These are phyloP conservation scores for Notamacropus eugenii DNA, from an alignment of 2,797 vertebrate species.

Conservation along the genomic window DNA sequence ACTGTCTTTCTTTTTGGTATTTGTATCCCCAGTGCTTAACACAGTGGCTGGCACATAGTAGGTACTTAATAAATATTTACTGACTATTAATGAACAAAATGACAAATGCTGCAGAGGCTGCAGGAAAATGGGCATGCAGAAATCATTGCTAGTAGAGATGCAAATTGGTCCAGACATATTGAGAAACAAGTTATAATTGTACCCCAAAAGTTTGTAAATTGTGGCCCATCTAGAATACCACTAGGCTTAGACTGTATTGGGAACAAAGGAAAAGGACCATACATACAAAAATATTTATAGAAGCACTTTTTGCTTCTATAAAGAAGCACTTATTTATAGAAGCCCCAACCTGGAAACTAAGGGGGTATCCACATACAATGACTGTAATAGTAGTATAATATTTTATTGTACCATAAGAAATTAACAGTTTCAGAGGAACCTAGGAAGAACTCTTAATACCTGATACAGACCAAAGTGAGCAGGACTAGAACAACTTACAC, in stretches of 20 bases:
- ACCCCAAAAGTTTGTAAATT: background rate
- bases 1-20: too few relatives aligned
- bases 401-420: background rate
- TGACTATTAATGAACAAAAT: background rate
- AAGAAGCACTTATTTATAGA: too few relatives aligned
- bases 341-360: background rate
- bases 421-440: background rate
- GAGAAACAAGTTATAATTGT: background rate
- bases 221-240: background rate
- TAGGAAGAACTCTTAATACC: background rate
- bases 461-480: background rate
- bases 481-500: background rate
- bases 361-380: background rate
- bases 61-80: background rate
- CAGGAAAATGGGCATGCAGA: too few relatives aligned
- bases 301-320: background rate
- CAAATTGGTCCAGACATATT: background rate
- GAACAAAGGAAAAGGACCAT: background rate
- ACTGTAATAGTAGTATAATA: background rate
- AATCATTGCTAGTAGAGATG: background rate
- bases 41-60: too few relatives aligned
- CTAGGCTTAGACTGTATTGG: background rate
- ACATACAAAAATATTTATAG: background rate
- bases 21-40: too few relatives aligned
- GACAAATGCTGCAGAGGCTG: background rate